Conservation (phyloP, 2,113 vertebrate genomes). For the Corythaixoides concolor region DNA sequence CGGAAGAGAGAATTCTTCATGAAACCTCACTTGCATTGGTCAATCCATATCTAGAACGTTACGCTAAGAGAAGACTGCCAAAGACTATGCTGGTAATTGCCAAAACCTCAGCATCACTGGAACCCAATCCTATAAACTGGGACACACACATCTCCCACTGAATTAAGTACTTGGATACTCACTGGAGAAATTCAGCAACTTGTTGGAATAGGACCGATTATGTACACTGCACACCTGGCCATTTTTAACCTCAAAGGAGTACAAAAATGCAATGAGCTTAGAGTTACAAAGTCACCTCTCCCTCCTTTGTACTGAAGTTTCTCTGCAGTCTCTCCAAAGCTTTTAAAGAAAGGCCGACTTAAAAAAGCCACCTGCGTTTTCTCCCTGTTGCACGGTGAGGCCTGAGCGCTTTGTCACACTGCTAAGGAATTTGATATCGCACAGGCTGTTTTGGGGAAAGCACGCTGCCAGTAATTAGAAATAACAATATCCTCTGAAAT, state of each 20-base stretch:
- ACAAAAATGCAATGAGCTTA: not conserved
- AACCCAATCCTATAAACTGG: not conserved
- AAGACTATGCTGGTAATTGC: not conserved
- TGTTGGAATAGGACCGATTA: not conserved
- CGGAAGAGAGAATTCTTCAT: not conserved
- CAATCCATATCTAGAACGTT: rapidly evolving
- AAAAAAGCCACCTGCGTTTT: not conserved
- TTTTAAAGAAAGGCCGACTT: not conserved
- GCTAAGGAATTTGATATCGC: no score
- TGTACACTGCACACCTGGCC: not conserved
- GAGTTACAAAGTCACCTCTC: not conserved
- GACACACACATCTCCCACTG: rapidly evolving
- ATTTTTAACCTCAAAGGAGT: not conserved
- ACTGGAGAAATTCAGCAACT: not conserved
- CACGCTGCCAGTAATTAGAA: not conserved
- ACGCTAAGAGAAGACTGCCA: not conserved
- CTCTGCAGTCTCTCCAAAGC: not conserved
- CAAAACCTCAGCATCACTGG: not conserved
- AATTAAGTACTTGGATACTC: not conserved
- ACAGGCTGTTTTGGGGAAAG: not conserved
- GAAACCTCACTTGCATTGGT: not conserved
- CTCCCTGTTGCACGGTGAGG: not conserved
- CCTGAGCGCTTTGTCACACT: not conserved
- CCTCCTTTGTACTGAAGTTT: not conserved
- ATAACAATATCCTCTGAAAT: not conserved